Evolutionary conservation across 2,888 invertebrate species (phyloP).

Genomic region (Silvanus unidentatus): DNA sequence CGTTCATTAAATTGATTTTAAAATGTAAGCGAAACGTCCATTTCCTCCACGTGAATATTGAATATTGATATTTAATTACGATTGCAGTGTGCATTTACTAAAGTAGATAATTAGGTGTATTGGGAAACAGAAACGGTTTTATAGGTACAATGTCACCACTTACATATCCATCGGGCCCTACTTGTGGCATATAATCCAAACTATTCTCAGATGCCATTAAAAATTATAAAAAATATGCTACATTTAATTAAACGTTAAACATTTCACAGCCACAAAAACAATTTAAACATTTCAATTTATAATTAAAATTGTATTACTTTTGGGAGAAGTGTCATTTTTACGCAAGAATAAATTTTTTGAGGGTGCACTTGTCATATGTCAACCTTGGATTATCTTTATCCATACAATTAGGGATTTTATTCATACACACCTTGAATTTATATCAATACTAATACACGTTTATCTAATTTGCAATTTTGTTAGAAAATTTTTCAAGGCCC

Average conservation of each 20-base stretch:
- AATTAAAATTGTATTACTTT: slow-evolving; percentile 1
- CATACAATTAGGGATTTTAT: background rate
- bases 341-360: slow-evolving; percentile 7
- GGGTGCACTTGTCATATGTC: background rate
- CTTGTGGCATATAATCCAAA: slow-evolving; percentile 43
- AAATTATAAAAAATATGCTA: slow-evolving; percentile 10
- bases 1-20: slow-evolving; percentile 9
- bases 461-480: no score
- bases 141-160: no score
- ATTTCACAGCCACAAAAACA: slow-evolving; percentile 20
- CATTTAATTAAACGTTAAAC: background rate
- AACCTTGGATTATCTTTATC: background rate
- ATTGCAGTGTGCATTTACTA: no score
- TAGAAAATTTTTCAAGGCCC: no score
- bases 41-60: no score
- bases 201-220: slow-evolving; percentile 45
- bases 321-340: slow-evolving; percentile 4
- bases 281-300: slow-evolving; percentile 1
- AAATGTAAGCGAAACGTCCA: slow-evolving; percentile 3
- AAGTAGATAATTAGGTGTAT: no score
- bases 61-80: no score
- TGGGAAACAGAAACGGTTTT: slow-evolving; percentile 2
- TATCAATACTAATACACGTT: no score
- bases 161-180: slow-evolving; percentile 43
- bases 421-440: no score